Base-by-base conservation (phyloP, 1,140 invertebrate species). In the Yoshiicerus persimilis region DNA sequence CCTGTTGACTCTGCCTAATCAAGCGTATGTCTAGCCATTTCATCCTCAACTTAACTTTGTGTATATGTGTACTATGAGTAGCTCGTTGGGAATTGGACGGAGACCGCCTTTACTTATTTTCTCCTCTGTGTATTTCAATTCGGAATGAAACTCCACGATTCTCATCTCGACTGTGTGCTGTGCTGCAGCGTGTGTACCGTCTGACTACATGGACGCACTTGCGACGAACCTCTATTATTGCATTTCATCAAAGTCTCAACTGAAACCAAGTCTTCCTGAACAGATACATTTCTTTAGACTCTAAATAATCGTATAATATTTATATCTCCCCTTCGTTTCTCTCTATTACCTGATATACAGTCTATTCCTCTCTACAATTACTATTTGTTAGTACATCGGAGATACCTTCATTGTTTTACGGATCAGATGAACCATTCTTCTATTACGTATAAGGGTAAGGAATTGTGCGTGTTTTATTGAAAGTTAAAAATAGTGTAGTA, bases 1-100 rank as follows among this genome's bases (percentile, higher is more conserved):
- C 66, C 85, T 88, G 88, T 90, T 89, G 75, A 90, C 90, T 83
- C 89, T 88, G 47, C 87, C 64, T 89, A 90, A 90, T 90, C 90
- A 90, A 89, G 87, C 89, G 64, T 41, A 32, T 30, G 83, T 62
- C n/a, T 66, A 88, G 77, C 80, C 87, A 88, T 88, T 88, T 88
- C 85, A 86, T 70, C 38, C 83, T 25, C 38, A 56, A 84, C 83
- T 84, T 84, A 56, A 56, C 83, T 84, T 56, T 47, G n/a, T 25
- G 36, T 84, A 56, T 41, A 23, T 83, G 47, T 56, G 47, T 56
- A 56, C 34, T 38, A 13, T 32, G 10, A 1, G 30, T 66, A 4
- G 6, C 64, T 66, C n/a, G 64, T 66, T 66, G 64, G 64, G 23
- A 70, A 70, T 25, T 80, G 75, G 20, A 80, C 32, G 30, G 3